Evolutionary conservation across 2,888 invertebrate species (phyloP), one percentile per base, ranked within the genome.

Genomic region (Ypsolopha sequella): DNA sequence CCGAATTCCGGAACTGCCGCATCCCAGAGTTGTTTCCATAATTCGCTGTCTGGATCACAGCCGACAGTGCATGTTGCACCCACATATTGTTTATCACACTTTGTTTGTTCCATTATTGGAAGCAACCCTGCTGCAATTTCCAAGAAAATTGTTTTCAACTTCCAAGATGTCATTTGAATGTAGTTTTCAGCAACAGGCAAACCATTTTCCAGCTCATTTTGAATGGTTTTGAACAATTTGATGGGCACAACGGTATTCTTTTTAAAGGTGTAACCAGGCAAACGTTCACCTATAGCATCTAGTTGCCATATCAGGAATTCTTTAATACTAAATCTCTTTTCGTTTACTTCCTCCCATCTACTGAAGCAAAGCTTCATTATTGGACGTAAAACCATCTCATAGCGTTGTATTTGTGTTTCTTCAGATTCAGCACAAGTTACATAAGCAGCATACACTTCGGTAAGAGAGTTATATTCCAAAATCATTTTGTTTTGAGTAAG

Each of bases 101-200:
- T 10, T 8, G 45, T 33, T 11, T 14, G 13, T 13, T 36, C 36
- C 8, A 36, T 36, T 13, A 11, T 13, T 36, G 47, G 8, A 14
- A 11, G 36, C 6, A 36, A 7, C 13, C n/a, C 24, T 4, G 34
- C 24, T 33, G 34, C 24, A n/a, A 8, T 33, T 7, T 52, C 38
- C 3, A 50, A 14, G 6, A 68, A 55, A 47, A 62, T 60, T 4
- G 66, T 58, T 7, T 63, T 56, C 38, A 80, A 55, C 51, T 69
- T 71, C 69, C 73, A 73, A 14, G 56, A 63, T 13, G 68, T 71
- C 52, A 80, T 35, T 46, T 70, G 52, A 9, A 70, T 45, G 51
- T 80, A 81, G 55, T 76, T 68, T 60, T 76, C 66, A 48, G 65
- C 53, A 8, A 65, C n/a, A 2, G 63, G 11, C 48, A 80, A 53